phyloP scores from a whole-genome alignment of 2,797 vertebrate genomes.

The Semotilus atromaculatus region DNA sequence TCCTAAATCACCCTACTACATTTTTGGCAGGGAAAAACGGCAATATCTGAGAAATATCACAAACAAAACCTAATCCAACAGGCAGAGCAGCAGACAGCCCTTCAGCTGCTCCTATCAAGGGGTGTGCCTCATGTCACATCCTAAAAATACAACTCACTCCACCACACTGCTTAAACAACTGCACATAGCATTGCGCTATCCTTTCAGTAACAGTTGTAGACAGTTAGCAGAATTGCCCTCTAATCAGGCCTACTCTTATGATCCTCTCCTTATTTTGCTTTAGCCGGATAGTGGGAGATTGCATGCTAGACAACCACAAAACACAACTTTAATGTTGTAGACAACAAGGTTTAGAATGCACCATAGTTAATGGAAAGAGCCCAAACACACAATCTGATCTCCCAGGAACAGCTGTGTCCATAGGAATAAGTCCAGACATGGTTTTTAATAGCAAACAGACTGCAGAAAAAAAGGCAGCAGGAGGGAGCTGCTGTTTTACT shows the following conservation, averaged over 20 bases:
- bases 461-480: conserved; percentile 67
- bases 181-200: conserved; percentile 46
- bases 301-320: conserved; percentile 16
- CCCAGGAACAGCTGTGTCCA: conserved; percentile 67
- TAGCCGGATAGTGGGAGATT: neutral
- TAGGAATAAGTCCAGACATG: conserved; percentile 56
- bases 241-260: neutral
- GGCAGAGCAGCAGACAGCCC: conserved; percentile 66
- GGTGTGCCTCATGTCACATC: conserved; percentile 71
- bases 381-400: conserved; percentile 60
- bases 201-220: conserved; percentile 32
- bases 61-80: conserved; percentile 72
- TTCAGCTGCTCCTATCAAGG: conserved; percentile 78
- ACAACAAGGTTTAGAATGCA: conserved; percentile 26
- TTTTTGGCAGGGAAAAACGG: neutral
- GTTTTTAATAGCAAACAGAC: conserved; percentile 70
- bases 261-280: neutral
- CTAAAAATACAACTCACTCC: conserved; percentile 77
- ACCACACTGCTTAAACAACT: conserved; percentile 63
- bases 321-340: conserved; percentile 23
- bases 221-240: neutral
- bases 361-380: neutral
- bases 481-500: conserved; percentile 41
- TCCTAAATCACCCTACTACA: conserved; percentile 50
- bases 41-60: conserved; percentile 68